Evolutionary conservation across 2,797 vertebrate species (phyloP), one percentile per base, ranked within the genome.

Genomic region (Phoebastria nigripes): DNA sequence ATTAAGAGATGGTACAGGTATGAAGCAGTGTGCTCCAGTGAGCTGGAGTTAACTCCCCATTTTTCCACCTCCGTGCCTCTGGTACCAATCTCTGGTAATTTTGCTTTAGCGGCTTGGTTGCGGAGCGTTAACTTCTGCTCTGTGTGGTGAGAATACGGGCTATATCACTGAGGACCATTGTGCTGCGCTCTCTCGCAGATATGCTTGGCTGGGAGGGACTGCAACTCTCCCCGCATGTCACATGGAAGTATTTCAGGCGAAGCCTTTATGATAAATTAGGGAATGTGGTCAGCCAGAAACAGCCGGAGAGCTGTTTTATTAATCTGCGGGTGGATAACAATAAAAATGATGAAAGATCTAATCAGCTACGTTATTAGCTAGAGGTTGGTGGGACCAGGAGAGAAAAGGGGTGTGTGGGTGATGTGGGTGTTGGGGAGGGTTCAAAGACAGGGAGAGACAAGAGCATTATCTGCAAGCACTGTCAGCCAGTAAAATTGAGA

Each of bases 261-360:
- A 96, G 78, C 76, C 87, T 96, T 93, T 92, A 72, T 96, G 93
- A 97, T 95, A 93, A 96, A 95, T 96, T 96, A 96, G 90, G 83
- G 92, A 96, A 94, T 37, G 88, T 96, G 95, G 94, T 96, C 96
- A 95, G 91, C 96, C 90, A 96, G 96, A 97, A 97, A 96, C 82
- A 93, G 95, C 72, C 44, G 0, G 76, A 96, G 86, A 3, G 3
- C 91, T 91, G 86, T 95, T 97, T 97, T 97, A 97, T 97, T 95
- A 97, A 94, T 95, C 92, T 93, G 84, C 89, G 15, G 95, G 92
- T 96, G 92, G 94, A 94, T 96, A 96, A 95, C 96, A 97, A 97
- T 95, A 95, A 92, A 95, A 96, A 95, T 96, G 91, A 96, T 94
- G 91, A 91, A 94, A 92, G 78, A 95, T 73, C 90, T 96, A 94